Conservation (phyloP, 2,797 vertebrate species). For the Sebastes alutus region DNA sequence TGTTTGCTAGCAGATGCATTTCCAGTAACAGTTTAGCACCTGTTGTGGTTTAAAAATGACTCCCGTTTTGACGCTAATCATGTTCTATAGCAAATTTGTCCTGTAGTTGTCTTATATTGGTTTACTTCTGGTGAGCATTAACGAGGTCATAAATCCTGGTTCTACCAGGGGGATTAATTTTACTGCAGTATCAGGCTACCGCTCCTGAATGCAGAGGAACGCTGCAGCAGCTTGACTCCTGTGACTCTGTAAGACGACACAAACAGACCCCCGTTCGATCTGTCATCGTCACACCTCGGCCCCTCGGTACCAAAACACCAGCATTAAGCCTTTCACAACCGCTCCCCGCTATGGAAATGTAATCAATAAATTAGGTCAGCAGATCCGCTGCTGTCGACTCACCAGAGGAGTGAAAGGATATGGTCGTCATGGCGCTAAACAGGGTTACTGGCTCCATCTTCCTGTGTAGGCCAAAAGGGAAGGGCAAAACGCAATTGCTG, state of each 20-base stretch:
- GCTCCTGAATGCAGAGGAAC: constrained; percentile 9
- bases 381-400: constrained; percentile 24
- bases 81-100: neutral
- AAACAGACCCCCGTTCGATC: neutral
- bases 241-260: neutral
- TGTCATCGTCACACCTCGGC: neutral
- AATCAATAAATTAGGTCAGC: constrained; percentile 33
- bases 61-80: neutral
- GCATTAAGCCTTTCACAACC: constrained; percentile 18
- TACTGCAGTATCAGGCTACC: neutral
- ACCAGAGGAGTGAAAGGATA: constrained; percentile 19
- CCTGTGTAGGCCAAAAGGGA: neutral
- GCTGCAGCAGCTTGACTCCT: constrained; percentile 6
- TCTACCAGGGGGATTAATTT: neutral
- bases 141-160: constrained; percentile 7
- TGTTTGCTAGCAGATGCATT: neutral
- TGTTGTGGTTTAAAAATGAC: constrained; percentile 7
- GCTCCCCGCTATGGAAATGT: constrained; percentile 9
- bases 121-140: neutral
- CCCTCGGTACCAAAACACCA: neutral
- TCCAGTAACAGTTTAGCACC: neutral
- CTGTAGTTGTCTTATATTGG: neutral
- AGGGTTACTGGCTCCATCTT: constrained; percentile 16
- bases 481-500: neutral
- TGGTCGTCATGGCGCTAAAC: constrained; percentile 8